phyloP scores from a whole-genome alignment of 1,140 invertebrate genomes.

The Polyergus mexicanus region DNA sequence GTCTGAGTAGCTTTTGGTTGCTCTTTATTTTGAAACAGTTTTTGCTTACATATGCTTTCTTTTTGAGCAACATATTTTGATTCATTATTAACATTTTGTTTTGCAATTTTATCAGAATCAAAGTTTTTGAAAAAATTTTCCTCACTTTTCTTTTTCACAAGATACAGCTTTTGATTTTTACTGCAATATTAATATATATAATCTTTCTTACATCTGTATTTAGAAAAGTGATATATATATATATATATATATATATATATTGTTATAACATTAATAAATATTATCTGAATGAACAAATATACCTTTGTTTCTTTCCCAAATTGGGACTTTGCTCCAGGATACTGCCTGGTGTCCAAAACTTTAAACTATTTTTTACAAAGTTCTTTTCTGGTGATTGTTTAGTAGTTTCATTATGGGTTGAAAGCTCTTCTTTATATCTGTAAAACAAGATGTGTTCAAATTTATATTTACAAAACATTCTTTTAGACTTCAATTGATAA shows the following conservation, averaged over 20 bases:
- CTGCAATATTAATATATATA: slow-evolving; percentile 6
- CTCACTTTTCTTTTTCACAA: slow-evolving; percentile 6
- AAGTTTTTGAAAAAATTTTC: neutral
- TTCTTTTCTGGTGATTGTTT: neutral
- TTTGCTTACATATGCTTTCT: slow-evolving; percentile 12
- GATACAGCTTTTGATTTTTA: neutral
- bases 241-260: no score
- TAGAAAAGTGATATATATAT: neutral
- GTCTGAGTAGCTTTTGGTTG: neutral
- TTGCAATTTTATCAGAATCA: neutral
- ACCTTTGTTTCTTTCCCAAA: neutral
- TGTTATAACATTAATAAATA: neutral
- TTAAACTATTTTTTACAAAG: neutral
- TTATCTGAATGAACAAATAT: neutral
- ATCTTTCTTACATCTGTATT: neutral
- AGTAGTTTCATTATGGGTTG: neutral
- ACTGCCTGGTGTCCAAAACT: no score
- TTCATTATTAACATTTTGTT: neutral
- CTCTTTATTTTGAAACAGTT: slow-evolving; percentile 3
- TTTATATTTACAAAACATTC: neutral
- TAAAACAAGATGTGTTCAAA: neutral
- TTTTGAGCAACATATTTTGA: neutral
- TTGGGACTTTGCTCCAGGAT: slow-evolving; percentile 17
- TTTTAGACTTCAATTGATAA: neutral
- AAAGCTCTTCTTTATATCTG: neutral